Evolutionary conservation across 2,113 vertebrate genomes (phyloP).

Genomic region (Tupaia tana): DNA sequence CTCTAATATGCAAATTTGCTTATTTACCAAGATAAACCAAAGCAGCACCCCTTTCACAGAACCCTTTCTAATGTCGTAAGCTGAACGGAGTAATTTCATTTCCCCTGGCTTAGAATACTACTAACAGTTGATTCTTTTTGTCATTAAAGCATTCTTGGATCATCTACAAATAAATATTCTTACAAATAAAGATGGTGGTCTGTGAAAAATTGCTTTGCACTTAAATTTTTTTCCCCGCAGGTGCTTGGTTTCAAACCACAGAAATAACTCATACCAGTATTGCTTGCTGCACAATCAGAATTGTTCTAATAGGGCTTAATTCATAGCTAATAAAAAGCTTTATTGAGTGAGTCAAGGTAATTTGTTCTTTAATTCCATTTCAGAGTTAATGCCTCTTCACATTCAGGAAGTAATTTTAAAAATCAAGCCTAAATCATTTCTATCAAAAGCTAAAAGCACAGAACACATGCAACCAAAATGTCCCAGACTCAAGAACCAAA

Average conservation of each 20-base stretch:
- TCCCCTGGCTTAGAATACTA: background rate
- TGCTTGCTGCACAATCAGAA: background rate
- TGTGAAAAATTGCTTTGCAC: background rate
- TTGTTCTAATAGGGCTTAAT: slow-evolving; percentile 47
- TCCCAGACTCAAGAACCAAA: background rate
- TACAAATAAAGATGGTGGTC: slow-evolving; percentile 15
- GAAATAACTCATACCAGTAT: background rate
- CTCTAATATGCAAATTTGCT: background rate
- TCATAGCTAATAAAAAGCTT: slow-evolving; percentile 50
- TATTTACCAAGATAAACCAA: background rate
- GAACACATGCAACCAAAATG: slow-evolving; percentile 35
- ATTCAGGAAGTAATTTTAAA: slow-evolving; percentile 53
- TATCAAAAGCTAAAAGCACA: slow-evolving; percentile 45
- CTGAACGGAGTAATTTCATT: slow-evolving; percentile 69
- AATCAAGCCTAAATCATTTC: slow-evolving; percentile 43
- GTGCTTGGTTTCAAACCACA: slow-evolving; percentile 3
- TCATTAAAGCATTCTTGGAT: slow-evolving; percentile 25
- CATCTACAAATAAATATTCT: background rate
- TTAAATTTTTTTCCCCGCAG: background rate
- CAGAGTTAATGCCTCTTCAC: background rate
- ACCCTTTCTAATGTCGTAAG: background rate
- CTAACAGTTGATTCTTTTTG: background rate
- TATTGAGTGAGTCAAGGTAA: slow-evolving; percentile 15
- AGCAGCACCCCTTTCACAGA: slow-evolving; percentile 35
- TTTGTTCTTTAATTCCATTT: slow-evolving; percentile 38